phyloP scores from a whole-genome alignment of 1,140 invertebrate species.

The Samia ricini region DNA sequence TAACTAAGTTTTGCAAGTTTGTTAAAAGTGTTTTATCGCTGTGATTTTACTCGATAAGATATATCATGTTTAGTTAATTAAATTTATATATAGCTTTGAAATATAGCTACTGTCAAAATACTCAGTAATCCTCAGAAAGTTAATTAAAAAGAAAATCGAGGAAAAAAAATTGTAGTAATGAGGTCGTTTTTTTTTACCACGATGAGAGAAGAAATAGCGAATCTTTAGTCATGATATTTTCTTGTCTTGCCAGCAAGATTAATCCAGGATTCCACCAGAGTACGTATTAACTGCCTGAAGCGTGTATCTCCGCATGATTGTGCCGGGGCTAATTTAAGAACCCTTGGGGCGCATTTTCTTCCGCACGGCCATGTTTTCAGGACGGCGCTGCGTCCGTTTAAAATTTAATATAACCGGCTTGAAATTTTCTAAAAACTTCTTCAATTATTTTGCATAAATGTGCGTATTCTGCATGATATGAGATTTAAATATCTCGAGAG shows the following conservation, averaged over 20 bases:
- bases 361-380: constrained; percentile 12
- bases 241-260: constrained; percentile 19
- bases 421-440: constrained; percentile 4
- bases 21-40: too few relatives aligned
- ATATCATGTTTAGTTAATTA: too few relatives aligned
- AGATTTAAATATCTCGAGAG: too few relatives aligned
- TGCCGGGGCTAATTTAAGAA: constrained; percentile 25
- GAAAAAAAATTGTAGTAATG: background rate
- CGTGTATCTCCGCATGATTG: constrained; percentile 20
- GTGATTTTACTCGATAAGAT: too few relatives aligned
- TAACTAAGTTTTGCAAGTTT: too few relatives aligned
- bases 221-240: constrained; percentile 3
- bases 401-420: constrained; percentile 12
- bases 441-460: background rate
- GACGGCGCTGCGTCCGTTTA: constrained; percentile 5
- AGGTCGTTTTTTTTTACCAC: background rate
- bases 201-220: background rate
- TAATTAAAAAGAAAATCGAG: too few relatives aligned
- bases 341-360: constrained; percentile 16
- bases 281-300: constrained; percentile 12
- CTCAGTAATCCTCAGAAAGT: too few relatives aligned
- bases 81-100: too few relatives aligned
- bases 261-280: constrained; percentile 13
- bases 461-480: too few relatives aligned
- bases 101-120: too few relatives aligned